Base-by-base conservation (phyloP, 2,888 invertebrate species). In the Idaea aversata region DNA sequence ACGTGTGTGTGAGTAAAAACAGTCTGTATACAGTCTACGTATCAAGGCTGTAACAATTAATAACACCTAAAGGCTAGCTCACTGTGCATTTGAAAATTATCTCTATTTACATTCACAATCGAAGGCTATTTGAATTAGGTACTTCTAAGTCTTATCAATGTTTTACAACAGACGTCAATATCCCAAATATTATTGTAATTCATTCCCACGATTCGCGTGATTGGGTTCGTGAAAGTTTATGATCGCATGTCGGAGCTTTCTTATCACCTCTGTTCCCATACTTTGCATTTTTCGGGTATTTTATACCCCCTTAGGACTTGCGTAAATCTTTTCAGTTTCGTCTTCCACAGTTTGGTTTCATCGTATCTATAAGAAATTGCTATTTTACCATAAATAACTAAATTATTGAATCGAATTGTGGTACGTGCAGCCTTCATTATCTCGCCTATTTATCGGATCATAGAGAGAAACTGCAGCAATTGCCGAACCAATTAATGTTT, bases 241-340 rank as follows among this genome's bases (percentile, higher is more conserved):
- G 81, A 82, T 85, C 80, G 86, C 83, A 77, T 81, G 81, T 78
- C 67, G 73, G 73, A 85, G 82, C 80, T 84, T 81, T 76, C 80
- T 86, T 91, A 90, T 90, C 88, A 75, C 74, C 77, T 65, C 79
- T 70, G 69, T 88, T 88, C 87, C 82, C 88, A 87, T 86, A 82
- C 76, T 79, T 76, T 77, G 74, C 76, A 78, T 82, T 83, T 81
- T 80, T 72, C 74, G 74, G 72, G 74, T 72, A 78, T 75, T 75
- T 77, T 25, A 2, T 25, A 25, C 83, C 76, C 73, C 73, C 63
- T 61, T 65, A 67, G 64, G 47, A 66, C 70, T 68, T 67, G 66
- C 64, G 65, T 65, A 61, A 68, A 67, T 62, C 47, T 65, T 65
- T 61, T 64, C 6, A 5, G 25, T 13, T 25, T 62, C 47, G 15